Evolutionary conservation across 2,113 vertebrate genomes (phyloP).

Genomic region (Plotosus lineatus): DNA sequence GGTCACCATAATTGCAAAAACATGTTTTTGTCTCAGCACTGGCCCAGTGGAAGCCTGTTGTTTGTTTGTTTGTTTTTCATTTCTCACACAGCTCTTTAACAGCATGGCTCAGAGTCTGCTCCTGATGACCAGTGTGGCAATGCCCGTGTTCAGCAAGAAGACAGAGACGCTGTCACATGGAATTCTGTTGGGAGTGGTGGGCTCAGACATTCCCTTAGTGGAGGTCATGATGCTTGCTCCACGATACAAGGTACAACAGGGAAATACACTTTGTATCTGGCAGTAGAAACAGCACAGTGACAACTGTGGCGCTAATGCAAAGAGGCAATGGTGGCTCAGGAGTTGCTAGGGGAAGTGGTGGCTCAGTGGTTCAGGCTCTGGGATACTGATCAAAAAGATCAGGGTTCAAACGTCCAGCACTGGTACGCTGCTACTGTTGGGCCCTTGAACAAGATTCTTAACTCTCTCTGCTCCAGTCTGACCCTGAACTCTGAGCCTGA

Average conservation of each 20-base stretch:
- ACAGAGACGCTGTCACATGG: slow-evolving; percentile 94
- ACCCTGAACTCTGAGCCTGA: too few relatives aligned
- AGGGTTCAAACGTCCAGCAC: too few relatives aligned
- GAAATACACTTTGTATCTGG: background rate
- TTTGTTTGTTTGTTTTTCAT: background rate
- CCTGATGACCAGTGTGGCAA: slow-evolving; percentile 94
- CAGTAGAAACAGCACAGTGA: background rate
- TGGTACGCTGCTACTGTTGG: too few relatives aligned
- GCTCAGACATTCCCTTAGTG: slow-evolving; percentile 88
- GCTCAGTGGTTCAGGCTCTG: too few relatives aligned
- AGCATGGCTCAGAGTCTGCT: slow-evolving; percentile 86
- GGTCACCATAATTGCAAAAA: background rate
- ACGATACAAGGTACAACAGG: slow-evolving; percentile 82
- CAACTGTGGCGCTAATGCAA: slow-evolving; percentile 10
- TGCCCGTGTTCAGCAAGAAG: slow-evolving; percentile 99
- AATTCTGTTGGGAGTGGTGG: slow-evolving; percentile 93
- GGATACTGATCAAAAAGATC: too few relatives aligned
- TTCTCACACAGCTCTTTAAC: slow-evolving; percentile 77
- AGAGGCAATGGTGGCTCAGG: too few relatives aligned
- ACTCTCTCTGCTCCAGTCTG: too few relatives aligned
- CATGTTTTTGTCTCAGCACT: background rate
- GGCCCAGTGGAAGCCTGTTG: slow-evolving; percentile 20
- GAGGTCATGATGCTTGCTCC: slow-evolving; percentile 91
- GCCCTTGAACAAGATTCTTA: too few relatives aligned
- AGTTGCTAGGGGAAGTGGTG: too few relatives aligned